phyloP scores from a whole-genome alignment of 2,113 vertebrate genomes.

The Engraulis encrasicolus region DNA sequence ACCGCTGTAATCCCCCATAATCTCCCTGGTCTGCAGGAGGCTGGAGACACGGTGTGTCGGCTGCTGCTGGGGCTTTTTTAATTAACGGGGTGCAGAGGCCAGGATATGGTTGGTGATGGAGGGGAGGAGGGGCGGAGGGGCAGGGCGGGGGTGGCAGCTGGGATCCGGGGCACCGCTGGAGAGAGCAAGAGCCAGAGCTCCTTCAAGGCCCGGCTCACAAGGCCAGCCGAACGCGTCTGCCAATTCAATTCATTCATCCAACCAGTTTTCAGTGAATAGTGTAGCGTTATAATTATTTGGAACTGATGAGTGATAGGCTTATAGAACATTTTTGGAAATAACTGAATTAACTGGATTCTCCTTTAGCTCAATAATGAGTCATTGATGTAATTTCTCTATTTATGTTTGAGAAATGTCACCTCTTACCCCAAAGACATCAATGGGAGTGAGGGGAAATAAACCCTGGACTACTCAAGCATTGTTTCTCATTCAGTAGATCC shows the following conservation, averaged over 20 bases:
- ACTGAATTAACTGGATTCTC: no score
- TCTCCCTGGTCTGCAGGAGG: slow-evolving; percentile 85
- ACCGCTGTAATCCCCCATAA: slow-evolving; percentile 96
- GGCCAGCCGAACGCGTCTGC: neutral
- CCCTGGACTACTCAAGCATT: neutral
- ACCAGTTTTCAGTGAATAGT: neutral
- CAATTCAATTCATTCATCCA: neutral
- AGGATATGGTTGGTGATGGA: slow-evolving; percentile 55
- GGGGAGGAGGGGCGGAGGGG: no score
- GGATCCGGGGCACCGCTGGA: neutral
- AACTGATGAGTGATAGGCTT: no score
- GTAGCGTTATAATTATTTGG: no score
- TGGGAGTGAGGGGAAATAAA: neutral
- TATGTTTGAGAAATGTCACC: neutral
- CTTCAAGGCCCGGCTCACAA: neutral
- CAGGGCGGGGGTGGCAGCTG: slow-evolving; percentile 58
- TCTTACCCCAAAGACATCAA: neutral
- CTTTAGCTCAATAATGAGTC: no score
- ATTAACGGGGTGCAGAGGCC: slow-evolving; percentile 85
- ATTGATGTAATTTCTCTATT: no score
- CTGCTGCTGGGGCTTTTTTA: slow-evolving; percentile 94
- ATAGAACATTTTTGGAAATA: no score
- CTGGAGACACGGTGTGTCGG: slow-evolving; percentile 87
- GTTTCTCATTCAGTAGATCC: neutral
- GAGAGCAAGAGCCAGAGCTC: neutral